Base-by-base conservation (phyloP, 1,140 invertebrate species). In the Steinernema feltiae region DNA sequence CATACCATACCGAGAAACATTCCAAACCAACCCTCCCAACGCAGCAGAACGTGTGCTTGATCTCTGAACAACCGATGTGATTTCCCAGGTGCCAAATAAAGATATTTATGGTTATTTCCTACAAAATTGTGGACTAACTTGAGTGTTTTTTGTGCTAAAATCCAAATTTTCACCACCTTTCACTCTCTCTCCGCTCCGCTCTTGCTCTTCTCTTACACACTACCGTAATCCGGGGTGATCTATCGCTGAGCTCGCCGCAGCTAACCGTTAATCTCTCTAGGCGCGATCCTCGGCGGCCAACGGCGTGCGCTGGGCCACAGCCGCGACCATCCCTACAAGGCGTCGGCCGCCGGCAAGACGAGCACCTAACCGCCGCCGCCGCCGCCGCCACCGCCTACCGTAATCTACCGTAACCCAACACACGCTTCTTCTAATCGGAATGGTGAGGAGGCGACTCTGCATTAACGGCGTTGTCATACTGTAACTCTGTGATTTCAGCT, bases 241-340 rank as follows among this genome's bases (percentile, higher is more conserved):
- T 15, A 27, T 27, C 53, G 53, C 53, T 63, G 53, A 15, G 12
- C 53, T 63, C 18, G 35, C 7, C 7, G 18, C 18, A 63, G 24
- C 53, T 76, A 29, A 77, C 41, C 2, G 73, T 30, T 74, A 7
- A 7, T 70, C 30, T 30, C 48, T 78, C 72, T 72, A 78, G 77
- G 77, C 69, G 77, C 77, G 29, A 76, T 78, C 46, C 35, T 78
- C 70, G 75, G 75, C 77, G 75, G 75, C 77, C 70, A 75, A n/a
- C 77, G 77, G 53, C 77, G 77, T 53, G 76, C 75, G 31, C 73
- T 78, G 53, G 77, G 77, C 29, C 32, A 74, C 69, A n/a, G 32
- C 32, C 73, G 77, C 70, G 77, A 78, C 46, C 77, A 78, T 48
- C 77, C 77, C 30, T 78, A 78, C 77, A 78, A 78, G 73, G 73